Evolutionary conservation across 1,140 invertebrate genomes (phyloP), one percentile per base, ranked within the genome.

Genomic region (Harpegnathos saltator): DNA sequence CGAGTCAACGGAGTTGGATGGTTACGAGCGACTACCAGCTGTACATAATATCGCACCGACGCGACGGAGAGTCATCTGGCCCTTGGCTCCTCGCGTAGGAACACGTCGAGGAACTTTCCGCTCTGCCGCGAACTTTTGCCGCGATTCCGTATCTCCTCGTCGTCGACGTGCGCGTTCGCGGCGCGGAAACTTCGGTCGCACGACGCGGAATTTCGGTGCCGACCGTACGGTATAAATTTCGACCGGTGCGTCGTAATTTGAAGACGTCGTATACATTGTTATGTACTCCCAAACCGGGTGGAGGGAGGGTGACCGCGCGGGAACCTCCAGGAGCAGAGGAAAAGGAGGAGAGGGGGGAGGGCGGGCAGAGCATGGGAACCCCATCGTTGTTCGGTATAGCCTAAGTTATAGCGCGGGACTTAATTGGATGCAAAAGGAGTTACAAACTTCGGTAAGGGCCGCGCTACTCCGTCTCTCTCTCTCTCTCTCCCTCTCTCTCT

Each of bases 351-450:
- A n/a, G n/a, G n/a, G n/a, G n/a, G n/a, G n/a, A n/a, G 1, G 33
- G 65, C 19, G 7, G 15, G 22, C 29, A 24, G 38, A n/a, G 82
- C 73, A 29, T 38, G 71, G 26, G 54, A n/a, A 48, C 75, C 65
- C 75, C 72, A 88, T 87, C 87, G 86, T 56, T 65, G 73, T 75
- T 75, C 38, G 75, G 85, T 82, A 84, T 89, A 87, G 62, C 61
- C 88, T 90, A 89, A 90, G 89, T 89, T 90, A 90, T 90, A 89
- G 88, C 83, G 80, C 88, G 71, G 78, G 85, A 87, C 88, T 90
- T 90, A 90, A 90, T 90, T 90, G 89, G 89, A 89, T 90, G 89
- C 89, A 89, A 86, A 89, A 87, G 89, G 85, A 88, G 87, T 89
- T 85, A 85, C 87, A 88, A 88, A 89, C 83, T 89, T 88, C 61